These are phyloP conservation scores for Cheilosia scutellata DNA, from an alignment of 2,888 invertebrate species.

Conservation along the genomic window DNA sequence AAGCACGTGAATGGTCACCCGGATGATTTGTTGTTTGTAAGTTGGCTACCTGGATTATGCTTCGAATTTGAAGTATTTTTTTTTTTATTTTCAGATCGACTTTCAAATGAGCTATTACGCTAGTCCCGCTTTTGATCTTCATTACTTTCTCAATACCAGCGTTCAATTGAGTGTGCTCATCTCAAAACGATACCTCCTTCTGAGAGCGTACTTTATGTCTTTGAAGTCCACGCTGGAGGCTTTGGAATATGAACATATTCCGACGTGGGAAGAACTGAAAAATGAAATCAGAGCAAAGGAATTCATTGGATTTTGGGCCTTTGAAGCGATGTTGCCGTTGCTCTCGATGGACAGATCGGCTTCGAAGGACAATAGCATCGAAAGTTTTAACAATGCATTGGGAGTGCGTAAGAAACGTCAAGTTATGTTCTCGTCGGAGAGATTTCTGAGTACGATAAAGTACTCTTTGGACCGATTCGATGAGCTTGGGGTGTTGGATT, in stretches of 20 bases:
- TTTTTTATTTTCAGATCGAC: constrained; percentile 67
- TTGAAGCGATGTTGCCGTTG: constrained; percentile 74
- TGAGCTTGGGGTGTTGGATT: constrained; percentile 72
- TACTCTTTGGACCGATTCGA: constrained; percentile 73
- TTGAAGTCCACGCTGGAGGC: constrained; percentile 61
- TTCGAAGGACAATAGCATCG: constrained; percentile 68
- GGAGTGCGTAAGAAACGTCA: constrained; percentile 57
- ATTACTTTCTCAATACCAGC: constrained; percentile 76
- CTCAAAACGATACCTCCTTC: constrained; percentile 55
- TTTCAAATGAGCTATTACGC: constrained; percentile 70
- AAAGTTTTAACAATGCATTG: constrained; percentile 54
- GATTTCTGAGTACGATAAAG: constrained; percentile 68
- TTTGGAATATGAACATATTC: constrained; percentile 62
- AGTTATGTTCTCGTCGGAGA: constrained; percentile 68
- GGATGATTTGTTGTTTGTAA: constrained; percentile 81
- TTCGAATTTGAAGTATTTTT: background rate
- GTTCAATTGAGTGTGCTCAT: constrained; percentile 58
- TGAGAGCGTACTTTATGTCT: constrained; percentile 59
- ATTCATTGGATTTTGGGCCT: constrained; percentile 73
- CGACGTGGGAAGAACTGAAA: constrained; percentile 65
- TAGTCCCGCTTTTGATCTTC: constrained; percentile 74
- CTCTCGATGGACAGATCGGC: constrained; percentile 67
- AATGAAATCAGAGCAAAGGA: constrained; percentile 71
- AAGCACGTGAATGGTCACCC: constrained; percentile 81
- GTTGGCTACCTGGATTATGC: constrained; percentile 39